phyloP scores from a whole-genome alignment of 2,113 vertebrate species.

The Regulus satrapa region DNA sequence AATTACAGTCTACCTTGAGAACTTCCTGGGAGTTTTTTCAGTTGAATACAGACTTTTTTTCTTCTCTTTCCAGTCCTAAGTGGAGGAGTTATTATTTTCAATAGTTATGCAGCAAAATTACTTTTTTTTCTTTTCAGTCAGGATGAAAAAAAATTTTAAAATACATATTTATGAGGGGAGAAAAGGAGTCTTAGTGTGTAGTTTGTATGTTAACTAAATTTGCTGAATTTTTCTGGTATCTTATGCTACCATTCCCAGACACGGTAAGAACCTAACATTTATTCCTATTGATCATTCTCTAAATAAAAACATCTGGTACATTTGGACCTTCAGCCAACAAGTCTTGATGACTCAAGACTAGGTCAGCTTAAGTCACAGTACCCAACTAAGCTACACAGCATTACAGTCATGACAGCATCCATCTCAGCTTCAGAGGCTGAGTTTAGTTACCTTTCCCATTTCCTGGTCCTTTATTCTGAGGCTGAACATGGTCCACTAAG shows the following conservation, averaged over 20 bases:
- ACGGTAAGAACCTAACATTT: neutral
- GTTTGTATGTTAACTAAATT: neutral
- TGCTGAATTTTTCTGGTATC: neutral
- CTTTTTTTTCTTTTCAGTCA: neutral
- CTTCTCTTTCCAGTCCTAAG: neutral
- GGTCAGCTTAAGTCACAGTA: neutral
- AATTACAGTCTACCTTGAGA: neutral
- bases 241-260: neutral
- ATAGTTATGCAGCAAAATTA: neutral
- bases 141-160: neutral
- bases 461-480: neutral
- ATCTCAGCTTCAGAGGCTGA: neutral
- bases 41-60: neutral
- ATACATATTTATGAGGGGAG: neutral
- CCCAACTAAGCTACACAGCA: neutral
- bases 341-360: neutral
- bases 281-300: neutral
- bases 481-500: neutral
- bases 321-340: neutral
- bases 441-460: neutral
- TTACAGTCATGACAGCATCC: neutral
- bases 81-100: neutral
- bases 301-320: conserved; percentile 8
- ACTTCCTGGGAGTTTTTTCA: neutral
- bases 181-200: neutral